Evolutionary conservation across 2,113 vertebrate species (phyloP).

Genomic region (Calidris pygmaea): DNA sequence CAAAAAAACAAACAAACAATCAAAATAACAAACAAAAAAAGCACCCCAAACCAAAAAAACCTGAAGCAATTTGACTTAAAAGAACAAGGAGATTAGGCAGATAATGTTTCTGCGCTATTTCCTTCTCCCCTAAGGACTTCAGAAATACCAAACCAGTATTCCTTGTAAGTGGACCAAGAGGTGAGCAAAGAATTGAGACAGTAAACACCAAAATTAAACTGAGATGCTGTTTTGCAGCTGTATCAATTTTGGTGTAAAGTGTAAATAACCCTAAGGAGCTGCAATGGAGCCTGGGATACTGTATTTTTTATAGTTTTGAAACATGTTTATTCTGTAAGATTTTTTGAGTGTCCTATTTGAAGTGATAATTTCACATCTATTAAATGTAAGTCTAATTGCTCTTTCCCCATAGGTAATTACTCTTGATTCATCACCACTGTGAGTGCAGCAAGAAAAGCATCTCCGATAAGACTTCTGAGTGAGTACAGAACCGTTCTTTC

Average conservation of each 20-base stretch:
- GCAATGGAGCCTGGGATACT: rapidly evolving
- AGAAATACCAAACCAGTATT: background rate
- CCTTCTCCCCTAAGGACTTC: background rate
- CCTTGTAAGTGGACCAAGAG: background rate
- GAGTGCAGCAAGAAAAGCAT: constrained; percentile 84
- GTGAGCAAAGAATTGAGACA: background rate
- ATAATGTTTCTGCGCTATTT: background rate
- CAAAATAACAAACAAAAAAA: background rate
- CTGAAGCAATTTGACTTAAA: background rate
- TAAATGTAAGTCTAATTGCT: rapidly evolving
- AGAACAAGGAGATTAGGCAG: background rate
- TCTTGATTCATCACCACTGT: constrained; percentile 85
- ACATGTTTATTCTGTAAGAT: background rate
- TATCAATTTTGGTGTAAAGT: background rate
- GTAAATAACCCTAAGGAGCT: background rate
- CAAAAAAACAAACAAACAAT: background rate
- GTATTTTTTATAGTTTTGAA: background rate
- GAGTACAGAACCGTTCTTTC: constrained; percentile 56
- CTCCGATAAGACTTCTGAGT: constrained; percentile 86
- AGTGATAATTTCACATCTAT: rapidly evolving
- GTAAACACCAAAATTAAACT: background rate
- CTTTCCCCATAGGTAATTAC: constrained; percentile 78
- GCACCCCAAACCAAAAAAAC: background rate
- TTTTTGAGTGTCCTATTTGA: background rate
- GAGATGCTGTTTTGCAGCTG: background rate